A percentile compares a stretch with the other conserved stretches of the same genome.
These are phyloP conservation scores for Ceraclea dissimilis DNA, from an alignment of 2,888 invertebrate genomes.

Conservation along the genomic window DNA sequence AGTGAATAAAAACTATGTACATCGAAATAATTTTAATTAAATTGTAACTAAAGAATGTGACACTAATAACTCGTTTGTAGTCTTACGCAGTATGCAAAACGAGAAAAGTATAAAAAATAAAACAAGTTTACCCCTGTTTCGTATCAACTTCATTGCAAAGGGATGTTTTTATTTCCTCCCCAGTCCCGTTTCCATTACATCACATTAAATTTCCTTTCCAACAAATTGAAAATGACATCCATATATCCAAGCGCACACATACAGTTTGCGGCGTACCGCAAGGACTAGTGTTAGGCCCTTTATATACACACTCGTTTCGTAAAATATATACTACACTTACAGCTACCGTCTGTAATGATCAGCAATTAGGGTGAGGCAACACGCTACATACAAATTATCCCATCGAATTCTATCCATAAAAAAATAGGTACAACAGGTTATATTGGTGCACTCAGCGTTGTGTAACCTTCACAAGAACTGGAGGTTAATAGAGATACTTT, in stretches of 20 bases:
- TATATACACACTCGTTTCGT: no score
- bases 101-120: no score
- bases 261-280: background rate
- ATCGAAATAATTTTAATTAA: no score
- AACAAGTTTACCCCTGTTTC: no score
- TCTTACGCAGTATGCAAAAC: no score
- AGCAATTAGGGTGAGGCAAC: background rate
- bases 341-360: background rate
- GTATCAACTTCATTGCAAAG: background rate
- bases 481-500: no score
- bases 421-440: constrained; percentile 1
- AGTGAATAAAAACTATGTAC: no score
- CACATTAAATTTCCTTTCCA: background rate
- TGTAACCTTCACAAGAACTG: no score
- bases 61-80: no score
- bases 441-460: no score
- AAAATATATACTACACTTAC: background rate
- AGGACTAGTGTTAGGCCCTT: background rate
- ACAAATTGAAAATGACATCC: constrained; percentile 2
- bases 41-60: no score
- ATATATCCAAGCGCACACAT: background rate
- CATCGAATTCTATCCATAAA: background rate
- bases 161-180: constrained; percentile 1
- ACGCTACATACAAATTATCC: background rate
- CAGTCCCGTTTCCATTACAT: background rate